Evolutionary conservation across 2,797 vertebrate species (phyloP), one percentile per base, ranked within the genome.

Genomic region (Paratrypauchen microcephalus): DNA sequence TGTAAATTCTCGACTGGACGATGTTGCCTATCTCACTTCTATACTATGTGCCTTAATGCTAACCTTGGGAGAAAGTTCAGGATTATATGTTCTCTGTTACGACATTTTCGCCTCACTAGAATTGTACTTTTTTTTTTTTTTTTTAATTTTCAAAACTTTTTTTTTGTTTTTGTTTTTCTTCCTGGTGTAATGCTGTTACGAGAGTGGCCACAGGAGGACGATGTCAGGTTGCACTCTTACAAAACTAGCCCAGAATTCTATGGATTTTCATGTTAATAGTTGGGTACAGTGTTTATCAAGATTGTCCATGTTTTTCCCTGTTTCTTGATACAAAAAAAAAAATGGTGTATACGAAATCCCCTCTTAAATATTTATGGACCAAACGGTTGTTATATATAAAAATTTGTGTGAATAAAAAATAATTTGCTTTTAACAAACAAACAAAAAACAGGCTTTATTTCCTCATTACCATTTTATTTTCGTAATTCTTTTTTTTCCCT

Each of bases 351-450:
- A 99, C 96, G 97, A 60, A 97, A 97, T 98, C 96, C 94, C 96
- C 96, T 95, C 94, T 92, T 97, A 98, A 98, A 99, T 99, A 99
- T 99, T 99, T 99, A 99, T 99, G 97, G 97, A 99, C 97, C 97
- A 99, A 98, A 97, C 96, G 96, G 95, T 99, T 99, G 97, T 99
- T 97, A 98, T 96, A 97, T 97, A 98, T 96, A 97, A 45, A 36
- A 97, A 97, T 97, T 97, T 99, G 97, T 99, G 97, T 99, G 96
- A 99, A 98, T 97, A 99, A 99, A 94, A 36, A 99, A 93, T 93
- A 95, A 94, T 96, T 97, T 94, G 97, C 94, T 96, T 97, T 95
- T 95, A 96, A 95, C 39, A 63, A 61, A 36, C 7, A 36, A 36
- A 36, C 7, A 28, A 30, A 30, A 30, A 62, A 63, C 21, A 47